Evolutionary conservation across 2,888 invertebrate genomes (phyloP), one percentile per base, ranked within the genome.

Genomic region (Eurytoma californica): DNA sequence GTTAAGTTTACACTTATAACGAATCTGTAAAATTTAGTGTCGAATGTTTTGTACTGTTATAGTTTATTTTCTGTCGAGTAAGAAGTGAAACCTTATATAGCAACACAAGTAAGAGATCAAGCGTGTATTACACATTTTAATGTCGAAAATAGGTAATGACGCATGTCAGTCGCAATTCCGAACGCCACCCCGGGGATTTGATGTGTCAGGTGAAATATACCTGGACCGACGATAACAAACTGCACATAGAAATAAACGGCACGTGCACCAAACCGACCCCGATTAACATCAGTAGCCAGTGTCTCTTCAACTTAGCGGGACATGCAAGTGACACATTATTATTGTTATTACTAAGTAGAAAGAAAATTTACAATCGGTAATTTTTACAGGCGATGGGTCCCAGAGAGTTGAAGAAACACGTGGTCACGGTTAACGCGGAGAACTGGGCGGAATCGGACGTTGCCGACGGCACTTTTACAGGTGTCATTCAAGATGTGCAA

Each of bases 261-360:
- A 91, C 90, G 3, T 89, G 91, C 0, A 91, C 91, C 12, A 90
- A 91, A 81, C 86, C 92, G 0, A 93, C 92, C 0, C 92, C 92
- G 1, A 87, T 92, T 72, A 92, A 92, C 84, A 85, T 94, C 60
- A 92, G 92, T 24, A 92, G 92, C 84, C 93, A 93, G 86, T 91
- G 92, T 57, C 93, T 93, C 83, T 93, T 93, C 87, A 94, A 94
- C 87, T 88, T 94, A 5, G 92, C 92, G 60, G 93, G 93, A 13
- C 92, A 93, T 85, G 93, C 92, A 86, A 87, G 89, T 77, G 30
- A 39, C 57, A 55, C 60, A 72, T 9, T 39, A 53, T 57, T 66
- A 24, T 18, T n/a, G n/a, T n/a, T 9, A 24, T 65, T 68, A 24
- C 24, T 24, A 24, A 24, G 39, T 9, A 9, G 9, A 39, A 39